Base-by-base conservation (phyloP, 2,797 vertebrate species). In the Selene dorsalis region DNA sequence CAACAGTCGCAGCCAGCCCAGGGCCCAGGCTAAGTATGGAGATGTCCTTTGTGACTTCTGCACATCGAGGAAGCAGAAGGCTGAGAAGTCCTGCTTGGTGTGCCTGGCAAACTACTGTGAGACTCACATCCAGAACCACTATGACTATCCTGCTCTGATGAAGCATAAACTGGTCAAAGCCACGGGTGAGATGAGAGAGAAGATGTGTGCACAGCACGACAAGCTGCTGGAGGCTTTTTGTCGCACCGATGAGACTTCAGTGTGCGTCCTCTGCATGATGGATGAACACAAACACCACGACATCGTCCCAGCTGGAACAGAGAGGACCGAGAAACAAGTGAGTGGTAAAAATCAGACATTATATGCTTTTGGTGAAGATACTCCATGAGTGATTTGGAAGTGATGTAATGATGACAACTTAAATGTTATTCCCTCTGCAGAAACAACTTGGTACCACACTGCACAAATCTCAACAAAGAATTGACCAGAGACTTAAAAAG, bases 101-200 rank as follows among this genome's bases (percentile, higher is more conserved):
- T 99, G 98, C 90, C 94, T 97, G 94, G 97, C 96, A 0, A 97
- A 96, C 60, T 99, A 97, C 94, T 99, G 98, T 52, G 75, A 91
- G 69, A 93, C 94, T 75, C 97, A 99, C 86, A 79, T 99, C 48
- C 93, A 82, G 89, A 95, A 97, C 12, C 98, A 99, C 89, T 93
- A 91, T 32, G 95, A 97, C 64, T 98, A 96, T 89, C 96, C 96
- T 0, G 95, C 96, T 1, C 95, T 98, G 91, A 95, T 90, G 91
- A 95, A 95, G 92, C 97, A 99, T 94, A 95, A 93, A 75, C 92
- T 99, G 83, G 95, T 96, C 87, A 86, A 91, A n/a, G 96, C 97
- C 0, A 90, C 97, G 0, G 89, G 88, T 1, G 95, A 98, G 92
- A 95, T 99, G 90, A 93, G 94, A 80, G 93, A 91, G 84, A 95